Conservation (phyloP, 2,797 vertebrate genomes). For the Thamnophis elegans region DNA sequence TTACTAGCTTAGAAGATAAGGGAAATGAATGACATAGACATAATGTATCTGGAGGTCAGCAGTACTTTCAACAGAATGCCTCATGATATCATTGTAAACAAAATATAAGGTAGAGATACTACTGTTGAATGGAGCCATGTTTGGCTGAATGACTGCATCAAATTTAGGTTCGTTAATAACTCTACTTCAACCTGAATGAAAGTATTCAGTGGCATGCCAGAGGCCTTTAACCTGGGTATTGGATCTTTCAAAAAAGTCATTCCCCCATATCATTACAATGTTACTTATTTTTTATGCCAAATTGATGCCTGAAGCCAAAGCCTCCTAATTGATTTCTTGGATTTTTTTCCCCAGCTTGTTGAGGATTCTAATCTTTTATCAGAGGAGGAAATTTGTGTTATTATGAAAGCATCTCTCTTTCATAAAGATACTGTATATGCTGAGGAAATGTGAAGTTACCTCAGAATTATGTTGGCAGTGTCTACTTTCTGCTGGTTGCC, state of each 20-base stretch:
- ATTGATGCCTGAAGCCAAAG: not conserved
- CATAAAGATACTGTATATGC: not conserved
- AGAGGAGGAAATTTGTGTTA: not conserved
- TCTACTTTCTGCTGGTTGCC: not conserved
- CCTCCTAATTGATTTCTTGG: not conserved
- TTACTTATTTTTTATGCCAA: not conserved
- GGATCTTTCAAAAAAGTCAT: not conserved
- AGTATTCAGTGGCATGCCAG: not conserved
- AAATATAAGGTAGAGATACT: not conserved
- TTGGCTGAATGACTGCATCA: not conserved
- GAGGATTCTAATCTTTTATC: not conserved
- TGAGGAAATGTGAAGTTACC: not conserved
- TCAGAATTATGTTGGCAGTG: not conserved
- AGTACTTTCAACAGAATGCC: not conserved
- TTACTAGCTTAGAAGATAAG: not conserved
- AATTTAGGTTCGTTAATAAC: not conserved
- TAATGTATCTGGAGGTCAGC: not conserved
- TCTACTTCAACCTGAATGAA: not conserved
- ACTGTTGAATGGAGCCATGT: not conserved
- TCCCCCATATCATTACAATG: not conserved
- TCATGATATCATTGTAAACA: not conserved
- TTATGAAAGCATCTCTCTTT: not conserved
- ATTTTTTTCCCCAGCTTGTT: not conserved
- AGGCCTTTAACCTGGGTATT: not conserved
- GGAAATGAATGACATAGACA: not conserved